Evolutionary conservation across 2,888 invertebrate species (phyloP).

Genomic region (Aspidiotus rigidus): DNA sequence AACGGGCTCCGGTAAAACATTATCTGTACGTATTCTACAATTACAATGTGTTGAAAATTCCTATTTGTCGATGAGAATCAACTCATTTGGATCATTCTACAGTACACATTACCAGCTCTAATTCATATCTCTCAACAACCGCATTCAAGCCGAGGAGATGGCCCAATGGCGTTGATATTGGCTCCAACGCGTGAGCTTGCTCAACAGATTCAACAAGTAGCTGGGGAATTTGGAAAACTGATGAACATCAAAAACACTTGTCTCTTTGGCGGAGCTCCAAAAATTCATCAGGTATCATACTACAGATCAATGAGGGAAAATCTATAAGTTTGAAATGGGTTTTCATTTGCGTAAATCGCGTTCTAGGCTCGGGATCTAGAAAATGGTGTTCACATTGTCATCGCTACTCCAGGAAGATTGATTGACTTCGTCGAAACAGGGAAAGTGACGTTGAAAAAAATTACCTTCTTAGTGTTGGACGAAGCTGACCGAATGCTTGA

Average conservation of each 20-base stretch:
- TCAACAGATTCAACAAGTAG: conserved; percentile 87
- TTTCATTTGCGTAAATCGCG: not conserved
- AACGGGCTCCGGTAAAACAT: conserved; percentile 84
- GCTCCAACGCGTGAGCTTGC: conserved; percentile 84
- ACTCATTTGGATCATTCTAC: conserved; percentile 26
- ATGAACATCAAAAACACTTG: conserved; percentile 85
- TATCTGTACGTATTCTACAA: conserved; percentile 49
- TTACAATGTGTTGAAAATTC: conserved; percentile 3
- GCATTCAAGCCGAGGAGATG: conserved; percentile 74
- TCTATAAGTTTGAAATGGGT: not conserved
- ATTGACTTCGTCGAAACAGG: conserved; percentile 86
- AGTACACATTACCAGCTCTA: conserved; percentile 81
- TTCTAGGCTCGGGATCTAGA: conserved; percentile 48
- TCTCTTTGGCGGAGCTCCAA: conserved; percentile 96
- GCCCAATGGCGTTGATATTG: conserved; percentile 82
- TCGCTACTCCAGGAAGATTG: conserved; percentile 90
- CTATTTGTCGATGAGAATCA: not conserved
- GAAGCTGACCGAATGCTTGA: conserved; percentile 97
- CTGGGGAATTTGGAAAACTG: conserved; percentile 80
- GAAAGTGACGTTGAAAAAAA: conserved; percentile 62
- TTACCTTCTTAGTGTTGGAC: conserved; percentile 80
- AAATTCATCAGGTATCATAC: conserved; percentile 66
- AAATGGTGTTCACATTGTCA: conserved; percentile 85
- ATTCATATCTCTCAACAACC: conserved; percentile 91
- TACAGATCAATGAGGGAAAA: too few relatives aligned